phyloP scores from a whole-genome alignment of 2,113 vertebrate species.

The Carettochelys insculpta region DNA sequence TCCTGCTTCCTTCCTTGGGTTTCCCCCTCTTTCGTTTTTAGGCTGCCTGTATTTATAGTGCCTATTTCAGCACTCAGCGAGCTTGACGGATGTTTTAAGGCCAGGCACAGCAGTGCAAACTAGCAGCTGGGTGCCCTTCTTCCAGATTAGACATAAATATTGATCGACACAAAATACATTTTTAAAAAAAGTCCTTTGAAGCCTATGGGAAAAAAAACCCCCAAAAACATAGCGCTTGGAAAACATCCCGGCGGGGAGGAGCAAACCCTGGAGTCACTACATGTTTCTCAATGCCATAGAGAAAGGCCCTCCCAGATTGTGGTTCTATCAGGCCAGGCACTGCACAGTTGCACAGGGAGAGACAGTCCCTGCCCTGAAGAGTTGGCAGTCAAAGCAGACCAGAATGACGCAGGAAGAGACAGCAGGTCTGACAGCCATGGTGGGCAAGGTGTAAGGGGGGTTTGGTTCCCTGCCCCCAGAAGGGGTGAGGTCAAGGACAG shows the following conservation, averaged over 20 bases:
- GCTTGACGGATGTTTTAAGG: background rate
- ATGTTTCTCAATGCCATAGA: background rate
- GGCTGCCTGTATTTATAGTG: background rate
- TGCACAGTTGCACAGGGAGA: background rate
- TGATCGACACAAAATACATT: background rate
- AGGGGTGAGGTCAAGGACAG: too few species aligned
- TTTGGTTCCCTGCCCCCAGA: too few species aligned
- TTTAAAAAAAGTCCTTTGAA: background rate
- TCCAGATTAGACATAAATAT: background rate
- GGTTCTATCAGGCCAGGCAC: accelerated
- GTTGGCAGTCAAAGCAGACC: background rate
- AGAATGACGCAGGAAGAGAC: too few species aligned
- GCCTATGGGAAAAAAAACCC: background rate
- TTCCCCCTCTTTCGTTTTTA: background rate
- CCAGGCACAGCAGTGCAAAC: accelerated
- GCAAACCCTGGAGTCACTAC: background rate
- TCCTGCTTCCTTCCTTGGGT: background rate
- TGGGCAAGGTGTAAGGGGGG: too few species aligned
- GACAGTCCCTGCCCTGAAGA: background rate
- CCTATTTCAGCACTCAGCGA: background rate
- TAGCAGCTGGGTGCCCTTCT: background rate
- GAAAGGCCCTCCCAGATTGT: accelerated
- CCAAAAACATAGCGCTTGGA: background rate
- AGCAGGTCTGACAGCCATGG: too few species aligned
- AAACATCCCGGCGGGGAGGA: background rate